Conservation (phyloP, 1,140 invertebrate species). For the Belonocnema kinseyi region DNA sequence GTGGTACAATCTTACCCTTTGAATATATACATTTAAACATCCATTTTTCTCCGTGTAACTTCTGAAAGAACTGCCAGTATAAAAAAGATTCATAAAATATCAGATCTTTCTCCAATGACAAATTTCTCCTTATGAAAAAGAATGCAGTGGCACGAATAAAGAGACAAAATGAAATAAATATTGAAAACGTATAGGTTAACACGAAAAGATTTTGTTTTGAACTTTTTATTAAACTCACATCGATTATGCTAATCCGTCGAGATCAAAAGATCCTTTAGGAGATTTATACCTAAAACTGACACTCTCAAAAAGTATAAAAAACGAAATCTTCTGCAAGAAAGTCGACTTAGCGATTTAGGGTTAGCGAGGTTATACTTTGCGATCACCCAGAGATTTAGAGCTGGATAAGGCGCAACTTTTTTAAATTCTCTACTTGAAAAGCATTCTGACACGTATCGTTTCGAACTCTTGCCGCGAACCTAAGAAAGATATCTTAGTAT, state of each 20-base stretch:
- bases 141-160: no score
- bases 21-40: no score
- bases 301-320: neutral
- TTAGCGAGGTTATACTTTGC: neutral
- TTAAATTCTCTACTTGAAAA: slow-evolving; percentile 34
- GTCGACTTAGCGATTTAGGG: neutral
- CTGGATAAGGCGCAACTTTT: neutral
- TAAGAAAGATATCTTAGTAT: slow-evolving; percentile 56
- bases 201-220: neutral
- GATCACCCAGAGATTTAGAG: slow-evolving; percentile 4
- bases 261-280: neutral
- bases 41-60: no score
- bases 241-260: neutral
- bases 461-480: slow-evolving; percentile 38
- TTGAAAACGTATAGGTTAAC: neutral
- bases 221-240: neutral
- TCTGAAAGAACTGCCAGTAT: no score
- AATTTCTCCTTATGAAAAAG: no score
- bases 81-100: no score
- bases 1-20: no score
- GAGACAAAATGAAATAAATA: neutral
- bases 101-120: no score
- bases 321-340: neutral
- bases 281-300: slow-evolving; percentile 6
- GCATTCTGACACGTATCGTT: slow-evolving; percentile 17